Evolutionary conservation across 2,888 invertebrate genomes (phyloP), one percentile per base, ranked within the genome.

Genomic region (Podotricha telesiphe): DNA sequence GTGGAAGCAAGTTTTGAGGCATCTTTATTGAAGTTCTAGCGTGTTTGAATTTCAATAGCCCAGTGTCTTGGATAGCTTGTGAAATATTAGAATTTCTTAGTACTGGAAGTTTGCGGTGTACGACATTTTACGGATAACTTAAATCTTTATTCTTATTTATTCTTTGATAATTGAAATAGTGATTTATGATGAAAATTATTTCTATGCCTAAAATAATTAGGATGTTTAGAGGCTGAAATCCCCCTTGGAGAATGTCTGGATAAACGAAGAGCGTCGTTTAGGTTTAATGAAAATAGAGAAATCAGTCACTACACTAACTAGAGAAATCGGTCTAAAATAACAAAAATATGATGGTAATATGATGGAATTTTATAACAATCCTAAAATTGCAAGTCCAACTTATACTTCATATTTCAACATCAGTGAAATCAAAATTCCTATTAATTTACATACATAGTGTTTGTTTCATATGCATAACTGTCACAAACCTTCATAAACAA

Each of bases 21-120:
- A 50, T 50, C 15, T 22, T 22, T 50, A 50, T 50, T 50, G 22
- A 22, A 50, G 50, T 50, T 50, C 20, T 19, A 22, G 20, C 50
- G 50, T 15, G 11, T 50, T 50, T 50, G 20, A 50, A 50, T 20
- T 50, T 20, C 3, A 50, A 50, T 50, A 50, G 50, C 42, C 13
- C 42, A 20, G 20, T 50, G 20, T 50, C 11, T 20, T 17, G 11
- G 50, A 20, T 50, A 50, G 20, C 50, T 50, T 19, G 11, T 48
- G 19, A 48, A 48, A 50, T 50, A 50, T 50, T 50, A 10, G 10
- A 50, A 20, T 50, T 50, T 20, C 20, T 50, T 20, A 3, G 11
- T 20, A 20, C 42, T 20, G 11, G 11, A 50, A 19, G 10, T 50
- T 50, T 20, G 19, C 20, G 20, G 50, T 20, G 20, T 50, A 20